Evolutionary conservation across 2,797 vertebrate genomes (phyloP).

Genomic region (Ceryle rudis): DNA sequence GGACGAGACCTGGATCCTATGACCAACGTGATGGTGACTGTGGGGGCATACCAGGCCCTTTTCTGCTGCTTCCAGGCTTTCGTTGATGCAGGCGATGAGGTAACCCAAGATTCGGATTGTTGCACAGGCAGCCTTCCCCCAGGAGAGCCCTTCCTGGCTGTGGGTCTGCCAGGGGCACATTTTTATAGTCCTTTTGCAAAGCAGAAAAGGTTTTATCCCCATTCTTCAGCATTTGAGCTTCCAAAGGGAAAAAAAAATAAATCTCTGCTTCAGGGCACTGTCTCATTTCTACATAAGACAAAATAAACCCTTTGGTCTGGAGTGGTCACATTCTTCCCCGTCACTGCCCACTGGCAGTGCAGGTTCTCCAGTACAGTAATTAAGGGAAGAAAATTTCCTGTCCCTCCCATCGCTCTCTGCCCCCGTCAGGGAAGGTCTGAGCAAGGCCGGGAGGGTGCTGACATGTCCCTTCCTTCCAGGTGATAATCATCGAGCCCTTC

Average conservation of each 20-base stretch:
- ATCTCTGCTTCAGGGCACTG: not conserved
- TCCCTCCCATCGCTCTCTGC: not conserved
- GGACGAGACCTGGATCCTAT: slow-evolving; percentile 86
- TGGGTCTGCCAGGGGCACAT: not conserved
- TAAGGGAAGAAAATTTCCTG: not conserved
- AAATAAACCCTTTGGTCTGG: not conserved
- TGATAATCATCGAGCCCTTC: slow-evolving; percentile 94
- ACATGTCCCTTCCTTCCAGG: slow-evolving; percentile 76
- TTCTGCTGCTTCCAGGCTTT: slow-evolving; percentile 93
- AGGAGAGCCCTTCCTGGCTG: not conserved
- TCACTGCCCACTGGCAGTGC: not conserved
- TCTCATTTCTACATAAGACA: not conserved
- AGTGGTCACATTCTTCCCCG: not conserved
- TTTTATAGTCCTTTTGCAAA: not conserved
- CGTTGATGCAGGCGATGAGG: slow-evolving; percentile 92
- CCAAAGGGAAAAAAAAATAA: not conserved
- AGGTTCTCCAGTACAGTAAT: not conserved
- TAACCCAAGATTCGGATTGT: slow-evolving; percentile 42
- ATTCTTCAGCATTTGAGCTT: not conserved
- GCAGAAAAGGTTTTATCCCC: not conserved
- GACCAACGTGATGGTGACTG: slow-evolving; percentile 90
- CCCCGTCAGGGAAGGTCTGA: not conserved
- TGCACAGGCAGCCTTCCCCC: not conserved
- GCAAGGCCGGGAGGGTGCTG: not conserved
- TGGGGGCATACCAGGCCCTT: slow-evolving; percentile 92